A percentile compares a stretch with the other conserved stretches of the same genome.
Evolutionary conservation across 2,113 vertebrate genomes (phyloP).

Genomic region (Antidorcas marsupialis): DNA sequence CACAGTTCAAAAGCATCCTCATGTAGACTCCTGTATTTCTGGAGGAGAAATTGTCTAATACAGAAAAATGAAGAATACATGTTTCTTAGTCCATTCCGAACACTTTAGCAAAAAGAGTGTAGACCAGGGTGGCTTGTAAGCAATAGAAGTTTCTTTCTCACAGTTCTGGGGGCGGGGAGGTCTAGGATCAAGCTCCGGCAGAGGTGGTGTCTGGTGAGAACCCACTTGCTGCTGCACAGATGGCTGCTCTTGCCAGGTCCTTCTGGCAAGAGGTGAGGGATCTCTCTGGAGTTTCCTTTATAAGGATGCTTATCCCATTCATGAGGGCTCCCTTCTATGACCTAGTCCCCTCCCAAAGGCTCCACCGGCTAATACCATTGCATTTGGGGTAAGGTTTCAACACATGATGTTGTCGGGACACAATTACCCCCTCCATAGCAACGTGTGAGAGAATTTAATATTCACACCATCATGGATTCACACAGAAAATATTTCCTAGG

Average conservation of each 20-base stretch:
- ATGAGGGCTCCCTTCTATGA: neutral
- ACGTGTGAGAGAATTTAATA: neutral
- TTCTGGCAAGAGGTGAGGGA: neutral
- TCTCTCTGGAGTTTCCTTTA: neutral
- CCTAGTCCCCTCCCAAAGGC: neutral
- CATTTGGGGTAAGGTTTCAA: neutral
- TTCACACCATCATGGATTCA: neutral
- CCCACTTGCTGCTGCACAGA: neutral
- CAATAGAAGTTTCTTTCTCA: neutral
- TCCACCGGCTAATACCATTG: neutral
- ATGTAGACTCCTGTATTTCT: neutral
- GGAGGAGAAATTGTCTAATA: neutral
- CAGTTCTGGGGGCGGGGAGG: neutral
- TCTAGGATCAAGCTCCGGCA: neutral
- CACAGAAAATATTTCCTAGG: neutral
- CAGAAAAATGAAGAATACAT: neutral
- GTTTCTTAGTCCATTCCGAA: neutral
- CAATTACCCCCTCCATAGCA: too few relatives aligned
- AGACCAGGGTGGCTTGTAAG: neutral
- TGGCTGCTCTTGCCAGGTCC: neutral
- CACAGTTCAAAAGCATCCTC: neutral
- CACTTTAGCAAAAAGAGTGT: neutral
- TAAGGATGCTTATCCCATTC: neutral
- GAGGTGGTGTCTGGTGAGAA: neutral
- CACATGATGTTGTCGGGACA: too few relatives aligned